Percentiles rank a stretch among this genome's conserved stretches.
These are phyloP conservation scores for Emydoidea blandingii DNA, from an alignment of 2,797 vertebrate genomes.

Conservation along the genomic window DNA sequence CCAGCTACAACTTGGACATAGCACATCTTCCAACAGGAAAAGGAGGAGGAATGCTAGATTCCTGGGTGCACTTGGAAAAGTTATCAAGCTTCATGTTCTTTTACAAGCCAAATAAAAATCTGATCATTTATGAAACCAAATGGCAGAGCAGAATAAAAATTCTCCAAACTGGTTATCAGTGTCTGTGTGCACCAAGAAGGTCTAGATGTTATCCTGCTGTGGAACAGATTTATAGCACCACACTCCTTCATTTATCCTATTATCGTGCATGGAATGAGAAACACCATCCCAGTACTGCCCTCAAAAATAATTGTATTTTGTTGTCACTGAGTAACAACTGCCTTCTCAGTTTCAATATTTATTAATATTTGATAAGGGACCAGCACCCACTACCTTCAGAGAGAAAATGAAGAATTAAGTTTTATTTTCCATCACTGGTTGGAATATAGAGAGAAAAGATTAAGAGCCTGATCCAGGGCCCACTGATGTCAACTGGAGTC, in stretches of 20 bases:
- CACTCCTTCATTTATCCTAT: slow-evolving; percentile 60
- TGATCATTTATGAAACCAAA: slow-evolving; percentile 68
- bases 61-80: slow-evolving; percentile 42
- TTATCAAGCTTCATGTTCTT: neutral
- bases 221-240: slow-evolving; percentile 20
- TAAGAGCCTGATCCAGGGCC: neutral
- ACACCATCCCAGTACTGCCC: neutral
- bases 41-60: slow-evolving; percentile 52
- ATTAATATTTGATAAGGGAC: slow-evolving; percentile 31
- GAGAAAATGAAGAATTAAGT: slow-evolving; percentile 7
- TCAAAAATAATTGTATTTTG: slow-evolving; percentile 64
- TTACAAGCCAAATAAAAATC: neutral
- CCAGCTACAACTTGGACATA: neutral
- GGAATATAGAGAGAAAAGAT: neutral
- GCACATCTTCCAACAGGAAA: neutral
- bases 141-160: slow-evolving; percentile 59
- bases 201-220: slow-evolving; percentile 55
- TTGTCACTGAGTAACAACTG: slow-evolving; percentile 36
- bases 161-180: slow-evolving; percentile 52
- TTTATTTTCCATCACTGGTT: too few relatives aligned
- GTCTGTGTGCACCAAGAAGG: slow-evolving; percentile 51
- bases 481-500: neutral
- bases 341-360: slow-evolving; percentile 16
- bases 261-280: slow-evolving; percentile 52
- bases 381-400: slow-evolving; percentile 28